Conservation (phyloP, 2,113 vertebrate genomes). For the Mus spicilegus region DNA sequence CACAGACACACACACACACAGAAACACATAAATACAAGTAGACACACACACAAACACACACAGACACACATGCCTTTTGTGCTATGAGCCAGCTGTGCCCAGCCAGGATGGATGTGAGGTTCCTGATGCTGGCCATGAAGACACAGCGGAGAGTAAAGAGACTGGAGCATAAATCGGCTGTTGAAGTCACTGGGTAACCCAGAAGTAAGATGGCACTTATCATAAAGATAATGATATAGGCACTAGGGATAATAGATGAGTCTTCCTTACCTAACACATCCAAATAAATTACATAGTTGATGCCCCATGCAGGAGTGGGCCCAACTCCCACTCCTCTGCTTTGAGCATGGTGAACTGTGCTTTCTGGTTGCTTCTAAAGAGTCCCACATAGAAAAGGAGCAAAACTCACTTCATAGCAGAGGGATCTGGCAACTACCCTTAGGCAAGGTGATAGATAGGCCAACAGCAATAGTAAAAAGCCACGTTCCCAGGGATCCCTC, state of each 20-base stretch:
- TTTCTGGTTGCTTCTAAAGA: not conserved
- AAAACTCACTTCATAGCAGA: not conserved
- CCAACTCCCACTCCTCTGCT: not conserved
- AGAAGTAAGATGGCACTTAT: not conserved
- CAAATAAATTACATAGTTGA: not conserved
- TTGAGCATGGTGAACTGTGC: not conserved
- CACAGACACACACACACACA: too few species aligned
- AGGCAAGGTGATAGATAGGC: not conserved
- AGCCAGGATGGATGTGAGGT: not conserved
- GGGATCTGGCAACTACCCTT: not conserved
- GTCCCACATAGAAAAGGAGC: not conserved
- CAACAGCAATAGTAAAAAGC: not conserved
- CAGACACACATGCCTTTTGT: not conserved
- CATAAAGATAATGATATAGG: not conserved
- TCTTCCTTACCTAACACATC: not conserved
- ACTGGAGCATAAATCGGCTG: not conserved
- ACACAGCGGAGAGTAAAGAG: not conserved
- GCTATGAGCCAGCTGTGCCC: not conserved
- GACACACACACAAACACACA: too few species aligned
- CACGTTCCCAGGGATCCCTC: not conserved
- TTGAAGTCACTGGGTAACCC: not conserved
- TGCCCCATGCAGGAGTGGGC: not conserved
- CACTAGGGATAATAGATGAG: not conserved
- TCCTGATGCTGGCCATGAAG: not conserved
- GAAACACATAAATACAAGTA: too few species aligned